phyloP scores from a whole-genome alignment of 2,113 vertebrate species.

The Tylochromis polylepis region DNA sequence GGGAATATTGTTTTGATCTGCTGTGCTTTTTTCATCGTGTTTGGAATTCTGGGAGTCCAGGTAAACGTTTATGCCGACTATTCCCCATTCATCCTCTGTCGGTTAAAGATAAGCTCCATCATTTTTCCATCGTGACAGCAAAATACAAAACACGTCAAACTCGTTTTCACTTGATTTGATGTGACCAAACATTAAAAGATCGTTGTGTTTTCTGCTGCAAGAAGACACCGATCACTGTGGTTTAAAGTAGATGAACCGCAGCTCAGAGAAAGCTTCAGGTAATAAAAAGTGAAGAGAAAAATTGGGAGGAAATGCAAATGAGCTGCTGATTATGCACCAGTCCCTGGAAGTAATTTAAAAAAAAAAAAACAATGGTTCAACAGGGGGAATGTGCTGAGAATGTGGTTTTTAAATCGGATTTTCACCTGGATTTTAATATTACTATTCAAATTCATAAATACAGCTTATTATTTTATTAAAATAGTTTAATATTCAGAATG shows the following conservation, averaged over 20 bases:
- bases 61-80: slow-evolving; percentile 60
- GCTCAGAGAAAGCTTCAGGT: slow-evolving; percentile 29
- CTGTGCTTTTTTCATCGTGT: slow-evolving; percentile 98
- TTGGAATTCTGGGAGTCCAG: slow-evolving; percentile 96
- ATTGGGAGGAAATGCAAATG: slow-evolving; percentile 50
- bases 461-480: neutral
- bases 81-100: neutral
- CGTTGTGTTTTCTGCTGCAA: neutral
- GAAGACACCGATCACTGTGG: slow-evolving; percentile 2
- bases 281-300: slow-evolving; percentile 41
- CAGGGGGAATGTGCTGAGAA: slow-evolving; percentile 16
- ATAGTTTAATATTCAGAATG: neutral
- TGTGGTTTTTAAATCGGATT: neutral
- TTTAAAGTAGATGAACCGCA: slow-evolving; percentile 32
- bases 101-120: neutral
- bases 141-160: neutral
- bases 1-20: slow-evolving; percentile 98
- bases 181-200: neutral
- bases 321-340: slow-evolving; percentile 54
- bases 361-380: slow-evolving; percentile 7
- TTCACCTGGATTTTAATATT: slow-evolving; percentile 5
- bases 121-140: neutral
- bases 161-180: neutral
- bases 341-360: slow-evolving; percentile 44
- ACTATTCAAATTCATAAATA: neutral